Evolutionary conservation across 2,113 vertebrate genomes (phyloP).

Genomic region (Nyctereutes procyonoides): DNA sequence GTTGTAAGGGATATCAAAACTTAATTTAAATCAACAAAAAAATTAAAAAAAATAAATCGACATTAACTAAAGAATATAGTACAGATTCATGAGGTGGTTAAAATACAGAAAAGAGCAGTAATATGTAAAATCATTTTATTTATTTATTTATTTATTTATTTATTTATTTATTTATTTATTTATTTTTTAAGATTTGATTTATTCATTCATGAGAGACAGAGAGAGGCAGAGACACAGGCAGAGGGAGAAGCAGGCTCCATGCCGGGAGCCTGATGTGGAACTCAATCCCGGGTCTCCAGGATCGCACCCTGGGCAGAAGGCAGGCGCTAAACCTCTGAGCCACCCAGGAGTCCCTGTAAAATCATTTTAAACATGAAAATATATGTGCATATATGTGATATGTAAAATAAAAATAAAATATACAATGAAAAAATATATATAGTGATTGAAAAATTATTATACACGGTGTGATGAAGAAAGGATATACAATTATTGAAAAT

Average conservation of each 20-base stretch:
- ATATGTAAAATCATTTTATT: background rate
- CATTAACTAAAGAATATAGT: background rate
- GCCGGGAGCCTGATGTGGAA: too few species aligned
- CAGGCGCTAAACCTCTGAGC: too few species aligned
- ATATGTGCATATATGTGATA: background rate
- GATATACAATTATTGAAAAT: background rate
- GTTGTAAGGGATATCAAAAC: background rate
- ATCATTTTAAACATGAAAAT: background rate
- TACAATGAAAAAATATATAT: background rate
- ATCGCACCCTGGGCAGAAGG: too few species aligned
- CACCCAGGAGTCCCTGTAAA: background rate
- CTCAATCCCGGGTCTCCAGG: too few species aligned
- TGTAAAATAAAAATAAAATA: background rate
- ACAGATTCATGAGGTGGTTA: background rate
- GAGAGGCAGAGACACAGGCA: too few species aligned
- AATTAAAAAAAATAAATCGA: background rate
- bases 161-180: background rate
- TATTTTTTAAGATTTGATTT: background rate
- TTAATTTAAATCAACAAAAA: background rate
- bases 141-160: background rate
- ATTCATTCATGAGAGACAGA: too few species aligned
- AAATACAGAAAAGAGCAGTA: background rate
- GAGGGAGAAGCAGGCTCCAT: too few species aligned
- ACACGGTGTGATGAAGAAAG: background rate
- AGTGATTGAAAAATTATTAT: background rate